Evolutionary conservation across 2,888 invertebrate species (phyloP).

Genomic region (Latrodectus hesperus): DNA sequence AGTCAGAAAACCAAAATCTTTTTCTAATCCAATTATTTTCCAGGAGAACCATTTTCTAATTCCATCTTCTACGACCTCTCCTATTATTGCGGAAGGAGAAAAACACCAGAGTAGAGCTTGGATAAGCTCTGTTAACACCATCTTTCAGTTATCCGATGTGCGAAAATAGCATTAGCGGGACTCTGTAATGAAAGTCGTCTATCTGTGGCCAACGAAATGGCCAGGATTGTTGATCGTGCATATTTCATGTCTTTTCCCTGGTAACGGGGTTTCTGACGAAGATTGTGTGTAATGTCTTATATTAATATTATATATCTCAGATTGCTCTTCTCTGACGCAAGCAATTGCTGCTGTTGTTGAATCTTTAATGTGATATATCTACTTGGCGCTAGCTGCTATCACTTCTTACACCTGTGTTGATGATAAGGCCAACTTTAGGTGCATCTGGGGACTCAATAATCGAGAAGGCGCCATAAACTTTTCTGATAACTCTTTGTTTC

Average conservation of each 20-base stretch:
- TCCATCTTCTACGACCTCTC: constrained; percentile 2
- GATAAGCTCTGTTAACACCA: constrained; percentile 57
- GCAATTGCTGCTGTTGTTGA: constrained; percentile 53
- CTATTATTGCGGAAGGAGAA: constrained; percentile 16
- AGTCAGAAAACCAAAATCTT: background rate
- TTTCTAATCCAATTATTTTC: constrained; percentile 14
- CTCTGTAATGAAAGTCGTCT: constrained; percentile 58
- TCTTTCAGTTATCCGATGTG: constrained; percentile 19
- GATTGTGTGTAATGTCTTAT: constrained; percentile 58
- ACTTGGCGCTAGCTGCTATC: constrained; percentile 38
- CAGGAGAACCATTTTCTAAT: constrained; percentile 9
- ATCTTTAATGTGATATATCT: constrained; percentile 64
- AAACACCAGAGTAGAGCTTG: constrained; percentile 30
- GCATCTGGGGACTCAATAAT: constrained; percentile 56
- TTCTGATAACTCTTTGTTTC: constrained; percentile 42
- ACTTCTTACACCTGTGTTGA: constrained; percentile 49
- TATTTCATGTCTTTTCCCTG: constrained; percentile 51
- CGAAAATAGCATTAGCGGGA: constrained; percentile 51
- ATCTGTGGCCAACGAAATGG: constrained; percentile 45
- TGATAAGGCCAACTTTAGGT: constrained; percentile 55
- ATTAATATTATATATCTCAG: constrained; percentile 65
- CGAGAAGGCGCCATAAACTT: constrained; percentile 39
- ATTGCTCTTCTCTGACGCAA: constrained; percentile 48
- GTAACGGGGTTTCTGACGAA: constrained; percentile 19
- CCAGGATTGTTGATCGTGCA: constrained; percentile 36